A percentile compares a stretch with the other conserved stretches of the same genome.
phyloP scores from a whole-genome alignment of 2,797 vertebrate species.

The Brachyalestes nurse region DNA sequence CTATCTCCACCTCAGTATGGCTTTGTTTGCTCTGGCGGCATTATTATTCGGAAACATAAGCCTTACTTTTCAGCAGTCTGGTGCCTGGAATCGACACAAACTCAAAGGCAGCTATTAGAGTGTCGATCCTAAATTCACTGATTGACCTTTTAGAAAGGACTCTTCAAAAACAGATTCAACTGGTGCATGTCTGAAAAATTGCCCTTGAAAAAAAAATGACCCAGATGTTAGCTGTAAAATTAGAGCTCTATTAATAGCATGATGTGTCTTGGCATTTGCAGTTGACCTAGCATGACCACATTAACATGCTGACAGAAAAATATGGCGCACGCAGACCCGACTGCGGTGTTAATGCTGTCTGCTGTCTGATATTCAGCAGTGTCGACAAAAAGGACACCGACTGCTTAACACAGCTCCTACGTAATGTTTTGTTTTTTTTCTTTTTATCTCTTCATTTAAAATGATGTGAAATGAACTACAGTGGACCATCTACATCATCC shows the following conservation, averaged over 20 bases:
- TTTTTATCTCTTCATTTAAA: neutral
- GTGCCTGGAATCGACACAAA: conserved; percentile 42
- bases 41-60: conserved; percentile 51
- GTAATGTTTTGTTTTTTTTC: too few relatives aligned
- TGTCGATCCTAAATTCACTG: conserved; percentile 60
- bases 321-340: conserved; percentile 9
- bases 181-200: conserved; percentile 48
- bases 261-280: conserved; percentile 66
- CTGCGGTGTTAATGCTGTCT: neutral
- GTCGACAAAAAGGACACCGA: neutral
- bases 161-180: conserved; percentile 59
- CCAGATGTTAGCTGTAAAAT: conserved; percentile 78
- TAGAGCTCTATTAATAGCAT: conserved; percentile 73
- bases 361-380: conserved; percentile 13
- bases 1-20: conserved; percentile 42
- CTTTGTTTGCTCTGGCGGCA: conserved; percentile 46
- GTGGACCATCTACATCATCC: neutral
- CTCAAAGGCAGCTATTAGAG: conserved; percentile 64
- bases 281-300: conserved; percentile 59
- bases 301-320: conserved; percentile 67
- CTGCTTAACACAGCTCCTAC: neutral
- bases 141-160: conserved; percentile 68
- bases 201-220: conserved; percentile 57
- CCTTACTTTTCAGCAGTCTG: conserved; percentile 27
- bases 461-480: neutral